Evolutionary conservation across 2,797 vertebrate genomes (phyloP), one percentile per base, ranked within the genome.

Genomic region (Ceryle rudis): DNA sequence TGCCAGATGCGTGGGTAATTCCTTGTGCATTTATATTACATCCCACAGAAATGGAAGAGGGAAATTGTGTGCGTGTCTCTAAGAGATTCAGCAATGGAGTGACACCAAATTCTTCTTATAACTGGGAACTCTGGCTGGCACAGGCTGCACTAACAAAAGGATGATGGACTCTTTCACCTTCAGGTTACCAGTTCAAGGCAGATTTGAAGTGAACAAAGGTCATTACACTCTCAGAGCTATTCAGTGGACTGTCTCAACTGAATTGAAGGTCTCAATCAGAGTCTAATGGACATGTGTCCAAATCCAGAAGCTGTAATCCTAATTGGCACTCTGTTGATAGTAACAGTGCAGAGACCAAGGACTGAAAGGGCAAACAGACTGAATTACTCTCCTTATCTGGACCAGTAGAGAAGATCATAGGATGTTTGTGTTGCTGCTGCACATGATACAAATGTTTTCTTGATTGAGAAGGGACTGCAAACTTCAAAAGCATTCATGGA

Each of bases 401-500:
- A 85, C 91, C 65, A 57, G 23, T 11, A 41, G 62, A 62, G 49
- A 31, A 20, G 54, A 44, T 26, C 65, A 73, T 92, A 75, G 54
- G 83, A 81, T 93, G 92, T 93, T 94, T 86, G 46, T 9, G 61
- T 80, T 83, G 35, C n/a, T 88, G 84, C 90, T 72, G 72, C 64
- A 39, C 39, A 22, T 42, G 18, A 18, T 89, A 60, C 19, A 70
- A 93, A 61, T 94, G 60, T 93, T 92, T 74, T 78, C 39, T 79
- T 46, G 39, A 64, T 49, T 92, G 87, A 93, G 80, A 89, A 83
- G 71, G 66, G 44, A 64, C 64, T 89, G 82, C 37, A 75, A 72
- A 83, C 95, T 96, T 97, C 80, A 93, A 90, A 97, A 88, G 87
- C 89, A 49, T 94, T 97, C 61, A 26, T 22, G 46, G 54, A 89